A percentile compares a stretch with the other conserved stretches of the same genome.
Conservation (phyloP, 2,888 invertebrate genomes). For the Cacoxenus indagator region DNA sequence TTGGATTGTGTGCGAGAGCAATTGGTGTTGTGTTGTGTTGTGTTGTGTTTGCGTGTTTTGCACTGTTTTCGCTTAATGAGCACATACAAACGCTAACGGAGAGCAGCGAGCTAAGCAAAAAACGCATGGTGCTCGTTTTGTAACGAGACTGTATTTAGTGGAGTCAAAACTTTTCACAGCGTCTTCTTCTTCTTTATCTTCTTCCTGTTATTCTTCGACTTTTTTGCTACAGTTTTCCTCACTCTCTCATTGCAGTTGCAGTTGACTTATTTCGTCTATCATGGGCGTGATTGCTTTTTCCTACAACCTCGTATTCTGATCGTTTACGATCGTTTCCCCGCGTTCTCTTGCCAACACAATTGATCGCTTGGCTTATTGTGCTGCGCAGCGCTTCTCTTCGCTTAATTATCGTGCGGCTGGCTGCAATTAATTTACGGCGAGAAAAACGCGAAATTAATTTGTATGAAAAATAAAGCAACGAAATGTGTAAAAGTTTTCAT, state of each 20-base stretch:
- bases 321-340: no score
- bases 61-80: slow-evolving; percentile 16
- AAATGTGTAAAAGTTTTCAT: slow-evolving; percentile 41
- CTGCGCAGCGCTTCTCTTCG: slow-evolving; percentile 27
- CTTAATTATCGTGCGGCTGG: slow-evolving; percentile 60
- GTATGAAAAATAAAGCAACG: slow-evolving; percentile 28
- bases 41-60: not conserved
- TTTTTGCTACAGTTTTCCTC: not conserved
- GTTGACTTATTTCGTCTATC: not conserved
- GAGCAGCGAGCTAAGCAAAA: slow-evolving; percentile 31
- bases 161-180: slow-evolving; percentile 56
- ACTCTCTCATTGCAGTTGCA: not conserved
- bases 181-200: slow-evolving; percentile 25
- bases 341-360: slow-evolving; percentile 20
- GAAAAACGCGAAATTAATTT: slow-evolving; percentile 59
- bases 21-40: not conserved
- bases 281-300: no score
- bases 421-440: slow-evolving; percentile 61
- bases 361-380: slow-evolving; percentile 21
- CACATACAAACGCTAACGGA: slow-evolving; percentile 25
- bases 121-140: slow-evolving; percentile 52
- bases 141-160: slow-evolving; percentile 69
- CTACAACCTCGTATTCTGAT: no score
- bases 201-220: not conserved
- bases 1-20: slow-evolving; percentile 38